Evolutionary conservation across 2,888 invertebrate genomes (phyloP).

Genomic region (Meta bourneti): DNA sequence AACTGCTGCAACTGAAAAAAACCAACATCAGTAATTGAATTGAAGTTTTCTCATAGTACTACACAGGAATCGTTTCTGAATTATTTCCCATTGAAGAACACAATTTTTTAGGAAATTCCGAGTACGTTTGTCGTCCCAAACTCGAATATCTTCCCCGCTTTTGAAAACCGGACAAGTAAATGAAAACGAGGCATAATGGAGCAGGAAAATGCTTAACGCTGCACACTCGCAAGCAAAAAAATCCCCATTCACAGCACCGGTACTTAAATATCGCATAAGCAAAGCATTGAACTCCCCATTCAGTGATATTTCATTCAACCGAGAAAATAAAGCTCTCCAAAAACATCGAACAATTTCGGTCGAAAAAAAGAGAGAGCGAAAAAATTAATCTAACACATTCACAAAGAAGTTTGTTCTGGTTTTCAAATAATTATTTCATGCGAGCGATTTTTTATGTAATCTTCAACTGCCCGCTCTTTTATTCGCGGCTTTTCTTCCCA

Average conservation of each 20-base stretch:
- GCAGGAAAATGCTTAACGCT: slow-evolving; percentile 13
- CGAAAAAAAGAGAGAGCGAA: slow-evolving; percentile 3
- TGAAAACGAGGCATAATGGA: background rate
- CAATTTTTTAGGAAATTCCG: no score
- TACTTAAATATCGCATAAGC: slow-evolving; percentile 28
- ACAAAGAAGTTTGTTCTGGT: slow-evolving; percentile 41
- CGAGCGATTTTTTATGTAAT: slow-evolving; percentile 27
- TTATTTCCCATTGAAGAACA: background rate
- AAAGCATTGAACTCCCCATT: background rate
- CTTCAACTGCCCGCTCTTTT: background rate
- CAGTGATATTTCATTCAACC: slow-evolving; percentile 7
- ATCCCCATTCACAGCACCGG: background rate
- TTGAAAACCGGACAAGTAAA: background rate
- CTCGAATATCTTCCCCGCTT: no score
- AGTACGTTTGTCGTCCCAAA: no score
- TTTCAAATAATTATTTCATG: slow-evolving; percentile 61
- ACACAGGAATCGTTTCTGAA: background rate
- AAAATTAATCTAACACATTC: slow-evolving; percentile 23
- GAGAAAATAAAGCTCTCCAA: slow-evolving; percentile 30
- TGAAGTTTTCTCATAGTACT: no score
- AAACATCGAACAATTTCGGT: slow-evolving; percentile 19
- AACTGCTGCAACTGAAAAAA: no score
- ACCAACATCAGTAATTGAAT: no score
- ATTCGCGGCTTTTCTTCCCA: slow-evolving; percentile 7
- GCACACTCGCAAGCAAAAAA: background rate